Evolutionary conservation across 2,888 invertebrate genomes (phyloP).

Genomic region (Theretra japonica): DNA sequence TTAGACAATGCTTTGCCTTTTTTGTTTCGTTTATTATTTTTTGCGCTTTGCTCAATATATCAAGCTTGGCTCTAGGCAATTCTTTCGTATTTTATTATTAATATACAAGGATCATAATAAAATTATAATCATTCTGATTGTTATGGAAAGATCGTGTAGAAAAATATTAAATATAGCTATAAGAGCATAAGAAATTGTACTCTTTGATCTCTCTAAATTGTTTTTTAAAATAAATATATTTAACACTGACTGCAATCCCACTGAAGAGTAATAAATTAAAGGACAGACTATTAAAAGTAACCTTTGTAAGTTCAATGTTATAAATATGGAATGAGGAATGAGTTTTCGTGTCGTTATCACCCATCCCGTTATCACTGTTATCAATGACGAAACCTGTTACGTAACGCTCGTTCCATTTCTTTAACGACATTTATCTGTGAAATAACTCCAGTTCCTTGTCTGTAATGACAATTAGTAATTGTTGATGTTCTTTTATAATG

Average conservation of each 20-base stretch:
- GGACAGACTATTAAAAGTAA: too few species aligned
- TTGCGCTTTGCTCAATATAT: neutral
- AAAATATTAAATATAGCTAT: too few species aligned
- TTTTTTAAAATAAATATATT: too few species aligned
- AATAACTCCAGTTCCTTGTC: conserved; percentile 34
- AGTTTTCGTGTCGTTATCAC: conserved; percentile 41
- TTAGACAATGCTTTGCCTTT: neutral
- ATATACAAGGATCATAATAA: too few species aligned
- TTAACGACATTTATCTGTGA: conserved; percentile 42
- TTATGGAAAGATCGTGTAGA: too few species aligned
- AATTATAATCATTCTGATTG: too few species aligned
- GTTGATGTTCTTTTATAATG: neutral
- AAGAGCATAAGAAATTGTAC: too few species aligned
- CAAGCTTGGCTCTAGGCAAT: too few species aligned
- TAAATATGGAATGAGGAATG: neutral
- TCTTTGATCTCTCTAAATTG: too few species aligned
- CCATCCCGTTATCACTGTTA: conserved; percentile 45
- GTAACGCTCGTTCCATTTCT: conserved; percentile 41
- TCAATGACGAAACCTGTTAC: conserved; percentile 41
- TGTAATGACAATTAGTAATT: neutral
- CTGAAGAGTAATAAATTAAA: too few species aligned
- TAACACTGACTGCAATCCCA: too few species aligned
- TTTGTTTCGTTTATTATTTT: neutral
- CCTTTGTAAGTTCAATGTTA: neutral
- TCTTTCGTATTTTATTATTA: too few species aligned